Evolutionary conservation across 2,797 vertebrate genomes (phyloP).

Genomic region (Cuculus canorus): DNA sequence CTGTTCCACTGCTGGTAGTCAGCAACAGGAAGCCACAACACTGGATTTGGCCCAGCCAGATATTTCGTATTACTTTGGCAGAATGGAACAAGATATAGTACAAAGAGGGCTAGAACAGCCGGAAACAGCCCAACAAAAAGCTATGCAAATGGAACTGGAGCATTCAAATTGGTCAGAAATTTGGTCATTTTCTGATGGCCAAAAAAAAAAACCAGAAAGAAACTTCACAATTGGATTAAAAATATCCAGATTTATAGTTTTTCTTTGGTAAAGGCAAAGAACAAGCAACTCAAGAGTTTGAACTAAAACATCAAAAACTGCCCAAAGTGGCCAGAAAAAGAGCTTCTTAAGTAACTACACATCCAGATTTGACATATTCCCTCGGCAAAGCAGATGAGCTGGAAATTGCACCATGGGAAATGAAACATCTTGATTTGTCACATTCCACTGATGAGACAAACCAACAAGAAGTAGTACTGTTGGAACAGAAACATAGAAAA

Average conservation of each 20-base stretch:
- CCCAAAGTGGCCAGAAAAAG: conserved; percentile 32
- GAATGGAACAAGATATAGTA: neutral
- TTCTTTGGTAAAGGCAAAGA: neutral
- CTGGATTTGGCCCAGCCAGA: neutral
- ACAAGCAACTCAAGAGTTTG: neutral
- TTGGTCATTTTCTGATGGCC: neutral
- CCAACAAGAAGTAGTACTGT: neutral
- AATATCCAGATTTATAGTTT: neutral
- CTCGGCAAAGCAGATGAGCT: neutral
- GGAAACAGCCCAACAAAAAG: neutral
- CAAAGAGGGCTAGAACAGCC: neutral
- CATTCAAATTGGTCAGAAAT: neutral
- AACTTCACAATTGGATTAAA: neutral
- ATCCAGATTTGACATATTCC: neutral
- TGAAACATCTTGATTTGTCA: neutral
- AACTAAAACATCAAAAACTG: neutral
- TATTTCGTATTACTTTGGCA: neutral
- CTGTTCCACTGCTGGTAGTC: neutral
- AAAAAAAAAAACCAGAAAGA: neutral
- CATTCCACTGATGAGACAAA: neutral
- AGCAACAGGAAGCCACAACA: neutral
- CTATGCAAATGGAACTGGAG: neutral
- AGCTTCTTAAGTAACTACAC: neutral
- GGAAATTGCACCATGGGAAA: neutral
- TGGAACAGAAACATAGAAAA: conserved; percentile 41